phyloP scores from a whole-genome alignment of 2,113 vertebrate species.

The Neofelis nebulosa region DNA sequence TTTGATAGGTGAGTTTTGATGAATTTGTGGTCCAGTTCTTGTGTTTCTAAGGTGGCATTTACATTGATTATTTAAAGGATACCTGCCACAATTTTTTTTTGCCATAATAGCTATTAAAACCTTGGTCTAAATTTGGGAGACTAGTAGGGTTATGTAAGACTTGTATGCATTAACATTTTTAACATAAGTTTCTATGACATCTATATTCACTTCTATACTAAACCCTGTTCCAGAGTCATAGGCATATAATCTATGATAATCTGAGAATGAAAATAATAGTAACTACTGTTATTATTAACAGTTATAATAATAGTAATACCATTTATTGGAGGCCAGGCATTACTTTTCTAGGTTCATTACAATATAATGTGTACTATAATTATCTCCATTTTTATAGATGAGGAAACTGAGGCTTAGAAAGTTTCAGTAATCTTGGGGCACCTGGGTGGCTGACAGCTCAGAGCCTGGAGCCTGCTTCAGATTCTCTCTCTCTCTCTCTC shows the following conservation, averaged over 20 bases:
- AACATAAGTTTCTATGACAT: slow-evolving; percentile 58
- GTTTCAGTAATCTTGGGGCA: no score
- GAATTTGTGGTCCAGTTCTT: slow-evolving; percentile 85
- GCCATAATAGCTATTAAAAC: slow-evolving; percentile 82
- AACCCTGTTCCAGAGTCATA: slow-evolving; percentile 32
- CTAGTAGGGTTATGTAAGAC: slow-evolving; percentile 66
- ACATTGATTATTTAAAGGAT: slow-evolving; percentile 83
- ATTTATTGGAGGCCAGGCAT: background rate
- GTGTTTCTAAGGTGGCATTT: slow-evolving; percentile 81
- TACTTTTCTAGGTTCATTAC: slow-evolving; percentile 20
- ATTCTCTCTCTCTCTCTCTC: no score
- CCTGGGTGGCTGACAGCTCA: no score
- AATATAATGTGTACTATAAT: background rate
- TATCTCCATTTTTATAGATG: slow-evolving; percentile 24
- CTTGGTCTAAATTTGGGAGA: slow-evolving; percentile 73
- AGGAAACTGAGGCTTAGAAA: slow-evolving; percentile 39
- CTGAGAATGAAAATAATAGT: background rate
- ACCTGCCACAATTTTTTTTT: slow-evolving; percentile 80
- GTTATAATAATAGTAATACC: background rate
- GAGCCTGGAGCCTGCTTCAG: no score
- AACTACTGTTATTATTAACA: background rate
- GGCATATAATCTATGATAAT: background rate
- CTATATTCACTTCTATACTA: slow-evolving; percentile 8
- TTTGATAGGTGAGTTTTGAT: slow-evolving; percentile 90
- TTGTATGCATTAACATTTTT: slow-evolving; percentile 58